A percentile compares a stretch with the other conserved stretches of the same genome.
Conservation (phyloP, 92 coral and sea anemone genomes). For the Isaurus tuberculatus region DNA sequence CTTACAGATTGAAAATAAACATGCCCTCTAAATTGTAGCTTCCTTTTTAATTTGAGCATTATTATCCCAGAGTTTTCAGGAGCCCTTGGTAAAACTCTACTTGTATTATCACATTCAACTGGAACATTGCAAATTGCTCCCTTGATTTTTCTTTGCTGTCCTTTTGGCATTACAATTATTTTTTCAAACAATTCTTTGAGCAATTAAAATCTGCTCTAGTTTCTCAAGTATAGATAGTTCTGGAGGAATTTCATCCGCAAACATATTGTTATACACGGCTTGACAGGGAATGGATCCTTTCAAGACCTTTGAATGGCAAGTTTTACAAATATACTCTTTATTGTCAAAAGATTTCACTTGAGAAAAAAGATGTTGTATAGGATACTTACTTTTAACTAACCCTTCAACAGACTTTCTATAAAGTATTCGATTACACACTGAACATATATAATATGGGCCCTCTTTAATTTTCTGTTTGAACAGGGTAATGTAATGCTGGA, state of each 20-base stretch:
- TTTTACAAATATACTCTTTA: conserved; percentile 74
- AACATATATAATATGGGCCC: conserved; percentile 68
- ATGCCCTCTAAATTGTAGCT: conserved; percentile 74
- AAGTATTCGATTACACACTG: conserved; percentile 63
- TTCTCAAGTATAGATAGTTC: conserved; percentile 67
- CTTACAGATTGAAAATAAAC: conserved; percentile 70
- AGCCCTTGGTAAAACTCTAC: conserved; percentile 66
- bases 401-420: conserved; percentile 58
- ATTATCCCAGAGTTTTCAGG: conserved; percentile 74
- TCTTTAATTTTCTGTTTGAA: conserved; percentile 66
- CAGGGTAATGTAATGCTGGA: conserved; percentile 51
- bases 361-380: conserved; percentile 52
- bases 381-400: conserved; percentile 48
- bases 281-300: conserved; percentile 72
- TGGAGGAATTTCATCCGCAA: conserved; percentile 65
- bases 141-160: conserved; percentile 66
- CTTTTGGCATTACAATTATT: conserved; percentile 71
- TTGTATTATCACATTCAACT: conserved; percentile 74
- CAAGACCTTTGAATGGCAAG: conserved; percentile 69
- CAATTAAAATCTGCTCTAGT: conserved; percentile 72
- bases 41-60: conserved; percentile 60
- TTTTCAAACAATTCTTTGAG: conserved; percentile 71
- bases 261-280: conserved; percentile 65
- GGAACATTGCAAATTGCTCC: conserved; percentile 80
- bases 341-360: conserved; percentile 62